Conservation (phyloP, 37 sponge, comb jelly and placozoan genomes). For the Aphrocallistes beatrix region DNA sequence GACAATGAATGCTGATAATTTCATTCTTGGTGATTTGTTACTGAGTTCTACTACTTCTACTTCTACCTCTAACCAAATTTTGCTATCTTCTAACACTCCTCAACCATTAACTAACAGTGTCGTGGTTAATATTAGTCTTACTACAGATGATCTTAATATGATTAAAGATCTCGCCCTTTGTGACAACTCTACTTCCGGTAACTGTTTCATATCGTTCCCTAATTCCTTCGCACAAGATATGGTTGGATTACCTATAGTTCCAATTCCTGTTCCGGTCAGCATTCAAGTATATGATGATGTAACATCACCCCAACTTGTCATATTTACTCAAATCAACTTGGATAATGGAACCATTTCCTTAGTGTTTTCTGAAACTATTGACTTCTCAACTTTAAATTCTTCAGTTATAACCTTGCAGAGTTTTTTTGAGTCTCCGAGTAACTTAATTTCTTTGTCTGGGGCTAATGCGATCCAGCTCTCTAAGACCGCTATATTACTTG, state of each 20-base stretch:
- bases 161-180: constrained; percentile 16
- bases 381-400: constrained; percentile 26
- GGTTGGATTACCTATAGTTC: background rate
- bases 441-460: background rate
- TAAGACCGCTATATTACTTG: constrained; percentile 21
- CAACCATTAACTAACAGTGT: background rate
- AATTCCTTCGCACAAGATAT: background rate
- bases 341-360: constrained; percentile 45
- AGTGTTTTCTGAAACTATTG: constrained; percentile 58
- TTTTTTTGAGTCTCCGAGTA: background rate
- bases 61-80: background rate
- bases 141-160: constrained; percentile 27
- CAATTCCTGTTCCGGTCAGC: background rate
- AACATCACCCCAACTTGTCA: constrained; percentile 39
- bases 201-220: constrained; percentile 19
- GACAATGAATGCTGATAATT: constrained; percentile 26
- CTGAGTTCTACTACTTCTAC: constrained; percentile 22
- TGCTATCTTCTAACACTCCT: background rate
- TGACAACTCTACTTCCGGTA: background rate
- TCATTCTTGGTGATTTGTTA: constrained; percentile 15
- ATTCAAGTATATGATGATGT: constrained; percentile 24
- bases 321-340: constrained; percentile 53
- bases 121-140: constrained; percentile 25
- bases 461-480: background rate
- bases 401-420: constrained; percentile 2